A percentile compares a stretch with the other conserved stretches of the same genome.
phyloP scores from a whole-genome alignment of 2,113 vertebrate species.

The Vicugna pacos region DNA sequence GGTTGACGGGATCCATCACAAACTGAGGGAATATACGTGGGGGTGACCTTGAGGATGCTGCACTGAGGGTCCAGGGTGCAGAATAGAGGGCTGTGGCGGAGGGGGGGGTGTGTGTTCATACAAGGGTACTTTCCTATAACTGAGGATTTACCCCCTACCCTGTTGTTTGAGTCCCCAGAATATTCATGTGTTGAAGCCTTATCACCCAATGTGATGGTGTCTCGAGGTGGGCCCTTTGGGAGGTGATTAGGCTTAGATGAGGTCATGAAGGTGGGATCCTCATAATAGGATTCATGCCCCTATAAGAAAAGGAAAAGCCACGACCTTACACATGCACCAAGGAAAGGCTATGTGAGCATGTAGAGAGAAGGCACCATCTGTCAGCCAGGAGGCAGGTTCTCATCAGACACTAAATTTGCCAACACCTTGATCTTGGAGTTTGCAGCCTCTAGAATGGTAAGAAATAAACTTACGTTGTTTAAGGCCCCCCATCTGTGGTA shows the following conservation, averaged over 20 bases:
- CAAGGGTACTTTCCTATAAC: neutral
- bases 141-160: neutral
- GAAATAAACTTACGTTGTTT: neutral
- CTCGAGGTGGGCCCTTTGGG: neutral
- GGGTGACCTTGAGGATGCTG: neutral
- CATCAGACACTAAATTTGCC: neutral
- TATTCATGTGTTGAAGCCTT: neutral
- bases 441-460: neutral
- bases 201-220: neutral
- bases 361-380: neutral
- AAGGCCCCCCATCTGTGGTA: neutral
- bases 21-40: neutral
- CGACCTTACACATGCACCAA: neutral
- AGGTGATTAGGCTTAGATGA: neutral
- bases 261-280: neutral
- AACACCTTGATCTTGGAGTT: neutral
- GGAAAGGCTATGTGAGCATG: neutral
- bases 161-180: neutral
- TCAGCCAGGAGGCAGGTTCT: neutral
- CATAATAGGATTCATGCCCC: neutral
- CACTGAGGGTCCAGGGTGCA: neutral
- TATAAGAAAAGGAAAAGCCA: neutral
- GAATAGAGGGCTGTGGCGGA: neutral
- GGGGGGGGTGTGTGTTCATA: neutral
- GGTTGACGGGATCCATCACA: neutral